Evolutionary conservation across 2,113 vertebrate genomes (phyloP), one percentile per base, ranked within the genome.

Genomic region (Xenus cinereus): DNA sequence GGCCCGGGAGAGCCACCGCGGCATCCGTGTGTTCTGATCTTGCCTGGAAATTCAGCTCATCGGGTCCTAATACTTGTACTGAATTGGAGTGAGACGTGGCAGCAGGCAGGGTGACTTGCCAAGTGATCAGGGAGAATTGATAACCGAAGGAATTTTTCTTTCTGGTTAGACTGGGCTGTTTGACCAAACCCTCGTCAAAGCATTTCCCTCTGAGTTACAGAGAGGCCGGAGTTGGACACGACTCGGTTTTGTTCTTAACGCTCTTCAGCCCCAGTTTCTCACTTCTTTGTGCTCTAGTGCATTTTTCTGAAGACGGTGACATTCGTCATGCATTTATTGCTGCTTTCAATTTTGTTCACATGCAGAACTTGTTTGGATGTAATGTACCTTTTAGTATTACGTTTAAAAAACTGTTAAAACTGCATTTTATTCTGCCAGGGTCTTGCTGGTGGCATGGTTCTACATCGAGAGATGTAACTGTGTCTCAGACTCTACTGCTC

Each of bases 381-480:
- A 8, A 32, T 23, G 35, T 27, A 50, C 26, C 8, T 37, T 14
- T 20, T 11, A 22, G 23, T 9, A 2, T 63, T 48, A 5, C 8
- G 12, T 37, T 78, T 60, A 14, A 35, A 50, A 43, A 43, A 28
- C 60, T 39, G 43, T 23, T 68, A 16, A 46, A 72, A 21, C 12
- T 14, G 30, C 9, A 5, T 10, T 43, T 76, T 27, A 14, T 50
- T 46, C 19, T 41, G 41, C 5, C 3, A 48, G 43, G 63, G 30
- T 35, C 54, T 84, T 64, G 12, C 62, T 53, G 81, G 43, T 19
- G 14, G 24, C 1, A 2, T 51, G 54, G 30, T 3, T 69, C 59
- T 10, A 8, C 41, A 37, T 12, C 2, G 16, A 46, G 37, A 5
- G 10, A 7, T 7, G 2, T 2, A 17, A 10, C n/a, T 2, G 0